Base-by-base conservation (phyloP, 2,113 vertebrate species). In the Tyrannus savana region DNA sequence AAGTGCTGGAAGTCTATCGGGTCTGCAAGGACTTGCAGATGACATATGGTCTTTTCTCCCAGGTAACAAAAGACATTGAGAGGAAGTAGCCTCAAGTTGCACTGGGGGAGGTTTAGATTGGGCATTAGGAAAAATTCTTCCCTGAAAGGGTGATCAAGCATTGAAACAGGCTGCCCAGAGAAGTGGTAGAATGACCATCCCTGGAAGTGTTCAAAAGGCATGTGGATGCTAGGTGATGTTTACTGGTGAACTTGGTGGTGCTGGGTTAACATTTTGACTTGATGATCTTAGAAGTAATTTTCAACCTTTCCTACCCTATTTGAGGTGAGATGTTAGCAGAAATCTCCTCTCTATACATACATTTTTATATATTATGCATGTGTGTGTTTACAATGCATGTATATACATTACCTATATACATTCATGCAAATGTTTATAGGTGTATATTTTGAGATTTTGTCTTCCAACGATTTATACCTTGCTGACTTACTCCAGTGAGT, bases 1-100 rank as follows among this genome's bases (percentile, higher is more conserved):
- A 56, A 72, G 44, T 4, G 2, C 7, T 72, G 37, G 37, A 75
- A 67, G 2, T 37, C 11, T 78, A 3, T 15, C 0, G 0, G 18
- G 27, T 42, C 12, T 59, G 12, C 12, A 74, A 81, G 80, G 39
- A 24, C 28, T 71, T 52, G 17, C 12, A 63, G 33, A 72, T 15
- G 35, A 50, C 11, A 2, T 8, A 9, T 53, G 35, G 5, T 55
- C 14, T 56, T 55, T 63, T 63, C 41, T 69, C 14, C 12, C 35
- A 42, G 49, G 56, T 47, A 33, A 41, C 16, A 62, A 35, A 15
- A 23, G 22, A 27, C 12, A 63, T 31, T 28, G 18, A 84, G 47
- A 69, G 62, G 25, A 76, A 84, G 41, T 8, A 8, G 14, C 18
- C 35, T 84, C 21, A 37, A 23, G 18, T 28, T 69, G 31, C 22